phyloP scores from a whole-genome alignment of 2,797 vertebrate genomes.

The Zonotrichia albicollis region DNA sequence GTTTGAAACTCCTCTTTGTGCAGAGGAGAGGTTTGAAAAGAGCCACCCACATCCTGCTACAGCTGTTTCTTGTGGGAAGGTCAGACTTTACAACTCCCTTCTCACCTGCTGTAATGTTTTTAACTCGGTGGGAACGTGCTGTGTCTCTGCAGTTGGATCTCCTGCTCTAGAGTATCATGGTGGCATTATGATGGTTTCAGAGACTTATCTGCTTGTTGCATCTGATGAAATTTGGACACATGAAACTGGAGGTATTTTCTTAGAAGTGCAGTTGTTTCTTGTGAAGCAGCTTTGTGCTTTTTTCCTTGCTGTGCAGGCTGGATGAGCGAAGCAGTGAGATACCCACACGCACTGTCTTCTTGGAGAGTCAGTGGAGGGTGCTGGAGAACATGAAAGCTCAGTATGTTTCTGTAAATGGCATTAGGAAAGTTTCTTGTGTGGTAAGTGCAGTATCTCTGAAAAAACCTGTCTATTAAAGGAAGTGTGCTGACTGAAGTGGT shows the following conservation, averaged over 20 bases:
- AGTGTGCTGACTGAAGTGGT: background rate
- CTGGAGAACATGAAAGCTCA: slow-evolving; percentile 98
- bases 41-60: background rate
- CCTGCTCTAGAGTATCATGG: background rate
- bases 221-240: background rate
- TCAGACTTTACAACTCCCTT: background rate
- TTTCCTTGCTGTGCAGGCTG: slow-evolving; percentile 74
- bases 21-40: background rate
- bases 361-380: slow-evolving; percentile 92
- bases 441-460: slow-evolving; percentile 74
- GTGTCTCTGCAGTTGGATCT: background rate
- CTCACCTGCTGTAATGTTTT: background rate
- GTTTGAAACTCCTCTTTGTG: background rate
- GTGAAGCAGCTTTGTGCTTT: background rate
- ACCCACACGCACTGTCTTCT: slow-evolving; percentile 77
- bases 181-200: background rate
- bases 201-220: background rate
- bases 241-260: background rate
- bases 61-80: background rate
- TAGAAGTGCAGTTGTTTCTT: background rate
- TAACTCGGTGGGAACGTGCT: background rate
- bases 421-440: slow-evolving; percentile 96
- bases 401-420: slow-evolving; percentile 93
- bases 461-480: background rate
- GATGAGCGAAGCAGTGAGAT: slow-evolving; percentile 85